Conservation (phyloP, 2,797 vertebrate species). For the Merluccius polli region DNA sequence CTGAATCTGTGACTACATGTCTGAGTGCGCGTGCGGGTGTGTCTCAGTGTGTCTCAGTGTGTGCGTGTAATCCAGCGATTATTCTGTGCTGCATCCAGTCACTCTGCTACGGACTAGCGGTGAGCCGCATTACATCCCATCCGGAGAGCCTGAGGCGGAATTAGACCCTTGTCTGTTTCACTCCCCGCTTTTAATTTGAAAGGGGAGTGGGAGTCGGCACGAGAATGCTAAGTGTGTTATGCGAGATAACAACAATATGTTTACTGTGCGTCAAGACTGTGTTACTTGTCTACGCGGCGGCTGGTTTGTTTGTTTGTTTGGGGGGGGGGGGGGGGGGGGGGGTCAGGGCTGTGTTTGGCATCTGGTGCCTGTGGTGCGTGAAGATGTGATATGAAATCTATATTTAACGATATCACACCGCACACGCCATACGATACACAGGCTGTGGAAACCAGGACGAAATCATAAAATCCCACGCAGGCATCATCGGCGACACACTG, state of each 20-base stretch:
- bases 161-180: slow-evolving; percentile 60
- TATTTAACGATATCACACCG: background rate
- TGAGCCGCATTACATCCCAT: slow-evolving; percentile 53
- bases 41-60: background rate
- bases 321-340: background rate
- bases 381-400: background rate
- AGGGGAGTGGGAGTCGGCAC: slow-evolving; percentile 42
- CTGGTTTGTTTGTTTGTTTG: background rate
- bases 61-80: slow-evolving; percentile 54
- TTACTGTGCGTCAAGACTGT: background rate
- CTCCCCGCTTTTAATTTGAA: slow-evolving; percentile 67
- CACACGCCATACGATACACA: too few relatives aligned
- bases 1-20: slow-evolving; percentile 12
- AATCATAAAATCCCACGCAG: background rate
- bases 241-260: background rate
- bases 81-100: slow-evolving; percentile 36
- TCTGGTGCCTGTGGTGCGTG: too few relatives aligned
- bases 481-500: background rate
- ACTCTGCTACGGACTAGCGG: slow-evolving; percentile 39
- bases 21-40: slow-evolving; percentile 23
- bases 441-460: too few relatives aligned
- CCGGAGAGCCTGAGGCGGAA: slow-evolving; percentile 43
- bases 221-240: slow-evolving; percentile 21
- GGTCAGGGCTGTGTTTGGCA: background rate
- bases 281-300: too few relatives aligned